These are phyloP conservation scores for Vulpes vulpes DNA, from an alignment of 2,113 vertebrate genomes.

Conservation along the genomic window DNA sequence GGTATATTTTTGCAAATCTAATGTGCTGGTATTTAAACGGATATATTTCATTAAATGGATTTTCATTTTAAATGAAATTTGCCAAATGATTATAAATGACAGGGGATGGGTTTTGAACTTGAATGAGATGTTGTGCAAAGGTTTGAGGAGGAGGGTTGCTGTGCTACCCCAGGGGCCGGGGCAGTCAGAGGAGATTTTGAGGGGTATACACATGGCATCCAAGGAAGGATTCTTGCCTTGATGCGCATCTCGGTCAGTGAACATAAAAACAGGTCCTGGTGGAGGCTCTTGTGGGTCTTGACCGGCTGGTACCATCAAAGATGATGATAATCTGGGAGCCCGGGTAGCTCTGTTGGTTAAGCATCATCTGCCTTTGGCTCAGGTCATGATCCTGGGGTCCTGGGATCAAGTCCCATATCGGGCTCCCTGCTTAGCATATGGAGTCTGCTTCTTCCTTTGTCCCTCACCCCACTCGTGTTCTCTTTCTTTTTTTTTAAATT, in stretches of 20 bases:
- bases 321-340: too few relatives aligned
- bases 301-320: background rate
- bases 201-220: fast-evolving
- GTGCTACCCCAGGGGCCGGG: background rate
- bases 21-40: slow-evolving; percentile 77
- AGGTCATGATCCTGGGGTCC: too few relatives aligned
- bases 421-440: too few relatives aligned
- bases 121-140: background rate
- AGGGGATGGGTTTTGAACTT: slow-evolving; percentile 48
- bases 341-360: too few relatives aligned
- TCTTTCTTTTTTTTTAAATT: too few relatives aligned
- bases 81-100: slow-evolving; percentile 82
- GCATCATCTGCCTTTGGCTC: too few relatives aligned
- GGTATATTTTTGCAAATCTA: slow-evolving; percentile 69
- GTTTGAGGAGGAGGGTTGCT: background rate
- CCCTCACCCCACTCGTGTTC: too few relatives aligned
- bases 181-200: background rate
- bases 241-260: fast-evolving
- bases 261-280: fast-evolving
- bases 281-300: fast-evolving
- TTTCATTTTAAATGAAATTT: slow-evolving; percentile 78
- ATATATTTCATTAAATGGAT: slow-evolving; percentile 72
- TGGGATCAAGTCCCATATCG: too few relatives aligned
- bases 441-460: too few relatives aligned
- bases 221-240: background rate